Base-by-base conservation (phyloP, 2,888 invertebrate genomes). In the Cistogaster globosa region DNA sequence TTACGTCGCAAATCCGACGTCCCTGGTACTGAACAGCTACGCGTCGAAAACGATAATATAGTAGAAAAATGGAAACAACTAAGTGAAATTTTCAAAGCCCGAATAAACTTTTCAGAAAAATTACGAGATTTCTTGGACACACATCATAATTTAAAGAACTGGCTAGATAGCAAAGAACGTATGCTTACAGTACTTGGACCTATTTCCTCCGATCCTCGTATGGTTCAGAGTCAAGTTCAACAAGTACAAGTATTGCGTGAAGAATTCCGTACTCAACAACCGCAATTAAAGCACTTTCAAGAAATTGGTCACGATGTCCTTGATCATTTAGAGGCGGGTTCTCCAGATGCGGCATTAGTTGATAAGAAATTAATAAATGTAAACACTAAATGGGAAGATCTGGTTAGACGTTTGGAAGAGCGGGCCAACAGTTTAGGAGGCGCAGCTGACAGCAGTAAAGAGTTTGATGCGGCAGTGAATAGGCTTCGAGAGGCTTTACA, bases 111-210 rank as follows among this genome's bases (percentile, higher is more conserved):
- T 88, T 91, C 93, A 92, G 97, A 97, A 89, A 97, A 98, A 90
- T 95, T 98, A 91, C 97, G 97, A 89, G 97, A 98, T 92, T 97
- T 99, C 94, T 95, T 97, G 88, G 98, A 98, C 90, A 96, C 97
- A 0, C 96, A 97, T 91, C 96, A 96, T 90, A 96, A 95, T 87
- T 93, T 99, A 78, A 94, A 95, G 9, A 95, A 95, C 77, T 99
- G 99, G 98, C 94, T 99, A 60, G 94, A 94, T 38, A 96, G 97
- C 87, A 99, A 99, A 93, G 98, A 98, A 89, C 96, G 97, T 88
- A 98, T 99, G 98, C 94, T 99, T 93, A 96, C 97, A 0, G 98
- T 98, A 0, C 94, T 99, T 0, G 99, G 99, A 20, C 98, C 98
- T 0, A 98, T 99, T 89, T 98, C 98, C 0, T 97, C 98, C 0